A percentile compares a stretch with the other conserved stretches of the same genome.
phyloP scores from a whole-genome alignment of 2,888 invertebrate species.

The Habrosyne pyritoides region DNA sequence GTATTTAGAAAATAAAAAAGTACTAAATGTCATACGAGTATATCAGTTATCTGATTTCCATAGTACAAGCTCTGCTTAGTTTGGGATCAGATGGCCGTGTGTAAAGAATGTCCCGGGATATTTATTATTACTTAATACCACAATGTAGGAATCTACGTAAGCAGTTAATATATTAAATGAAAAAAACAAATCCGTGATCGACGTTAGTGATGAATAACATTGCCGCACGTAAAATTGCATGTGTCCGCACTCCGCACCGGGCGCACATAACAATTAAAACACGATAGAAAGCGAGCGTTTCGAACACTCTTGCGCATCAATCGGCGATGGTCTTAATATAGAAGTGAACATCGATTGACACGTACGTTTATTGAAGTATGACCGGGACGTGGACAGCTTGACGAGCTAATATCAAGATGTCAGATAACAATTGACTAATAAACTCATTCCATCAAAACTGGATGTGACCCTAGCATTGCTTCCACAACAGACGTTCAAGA shows the following conservation, averaged over 20 bases:
- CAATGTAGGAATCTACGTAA: slow-evolving; percentile 8
- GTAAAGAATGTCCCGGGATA: too few relatives aligned
- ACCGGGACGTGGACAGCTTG: slow-evolving; percentile 30
- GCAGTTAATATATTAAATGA: slow-evolving; percentile 18
- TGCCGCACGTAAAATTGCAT: slow-evolving; percentile 82
- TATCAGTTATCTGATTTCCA: too few relatives aligned
- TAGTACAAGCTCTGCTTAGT: too few relatives aligned
- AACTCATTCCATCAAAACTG: background rate
- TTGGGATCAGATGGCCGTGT: too few relatives aligned
- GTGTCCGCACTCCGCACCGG: slow-evolving; percentile 46
- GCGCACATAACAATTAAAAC: slow-evolving; percentile 81
- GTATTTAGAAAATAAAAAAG: too few relatives aligned
- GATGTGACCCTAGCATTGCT: background rate
- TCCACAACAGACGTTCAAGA: background rate
- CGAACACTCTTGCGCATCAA: slow-evolving; percentile 60
- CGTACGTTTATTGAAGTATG: slow-evolving; percentile 58
- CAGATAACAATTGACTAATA: background rate
- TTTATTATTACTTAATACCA: background rate
- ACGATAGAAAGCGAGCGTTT: slow-evolving; percentile 77
- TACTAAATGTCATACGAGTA: too few relatives aligned
- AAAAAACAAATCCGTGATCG: slow-evolving; percentile 52
- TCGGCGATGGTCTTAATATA: slow-evolving; percentile 63
- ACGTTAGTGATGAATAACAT: slow-evolving; percentile 70
- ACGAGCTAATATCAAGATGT: slow-evolving; percentile 15
- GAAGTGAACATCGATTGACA: slow-evolving; percentile 66